Conservation (phyloP, 2,113 vertebrate genomes). For the Pedionomus torquatus region DNA sequence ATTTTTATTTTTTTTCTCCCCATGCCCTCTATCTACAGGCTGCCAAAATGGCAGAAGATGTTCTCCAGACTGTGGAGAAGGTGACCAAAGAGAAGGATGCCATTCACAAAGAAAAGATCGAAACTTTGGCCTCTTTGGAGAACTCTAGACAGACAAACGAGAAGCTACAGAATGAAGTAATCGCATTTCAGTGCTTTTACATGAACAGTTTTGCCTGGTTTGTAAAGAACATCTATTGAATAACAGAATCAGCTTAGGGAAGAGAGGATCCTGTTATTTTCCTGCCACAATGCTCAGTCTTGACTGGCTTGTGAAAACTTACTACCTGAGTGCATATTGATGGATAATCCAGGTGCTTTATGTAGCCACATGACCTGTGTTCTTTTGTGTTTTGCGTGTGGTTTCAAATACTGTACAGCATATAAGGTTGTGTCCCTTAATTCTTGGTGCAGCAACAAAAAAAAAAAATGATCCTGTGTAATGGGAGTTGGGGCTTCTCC, state of each 20-base stretch:
- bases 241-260: not conserved
- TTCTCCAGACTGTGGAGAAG: constrained; percentile 81
- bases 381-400: not conserved
- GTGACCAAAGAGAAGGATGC: constrained; percentile 79
- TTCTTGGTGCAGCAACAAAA: not conserved
- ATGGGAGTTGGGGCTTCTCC: not conserved
- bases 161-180: constrained; percentile 87
- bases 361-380: fast-evolving
- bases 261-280: not conserved
- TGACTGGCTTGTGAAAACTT: not conserved
- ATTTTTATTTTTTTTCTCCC: not conserved
- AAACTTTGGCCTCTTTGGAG: constrained; percentile 78
- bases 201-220: not conserved
- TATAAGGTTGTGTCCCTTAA: not conserved
- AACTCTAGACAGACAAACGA: constrained; percentile 78
- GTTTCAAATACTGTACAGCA: not conserved
- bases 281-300: not conserved
- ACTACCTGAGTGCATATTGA: not conserved
- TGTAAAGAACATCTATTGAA: not conserved
- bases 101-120: constrained; percentile 78
- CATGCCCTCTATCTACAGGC: constrained; percentile 67
- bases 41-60: constrained; percentile 80
- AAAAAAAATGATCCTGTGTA: not conserved
- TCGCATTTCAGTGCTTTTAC: constrained; percentile 23
- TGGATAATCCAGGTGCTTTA: not conserved